Evolutionary conservation across 2,888 invertebrate genomes (phyloP), one percentile per base, ranked within the genome.

Genomic region (Zygogramma bicolorata): DNA sequence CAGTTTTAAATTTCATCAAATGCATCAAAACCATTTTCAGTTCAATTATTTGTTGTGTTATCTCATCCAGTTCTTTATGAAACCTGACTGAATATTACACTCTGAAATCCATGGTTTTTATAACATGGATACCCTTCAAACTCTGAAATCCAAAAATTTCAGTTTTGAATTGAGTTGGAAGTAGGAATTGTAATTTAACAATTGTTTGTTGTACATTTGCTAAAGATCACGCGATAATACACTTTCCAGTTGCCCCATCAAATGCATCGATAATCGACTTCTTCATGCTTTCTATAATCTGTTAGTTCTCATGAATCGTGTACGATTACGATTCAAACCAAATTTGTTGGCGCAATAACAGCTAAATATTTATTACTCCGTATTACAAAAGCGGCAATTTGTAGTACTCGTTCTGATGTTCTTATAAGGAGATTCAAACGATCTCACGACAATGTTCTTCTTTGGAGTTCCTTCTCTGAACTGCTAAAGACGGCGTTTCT

Each of bases 341-440:
- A 46, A 15, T 62, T 34, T 40, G 63, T 29, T 29, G 34, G 27
- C 67, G 62, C 42, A 66, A 20, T 53, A 65, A 68, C 63, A 65
- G 60, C 46, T 31, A 58, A 68, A 68, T 70, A 73, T 71, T 70
- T 75, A 73, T 71, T 67, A 63, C 57, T 66, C 53, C 34, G 22
- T 38, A 20, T 66, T 65, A 71, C 71, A 75, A 73, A 75, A 63
- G 75, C 70, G 66, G 70, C 77, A 77, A 79, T 79, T 79, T 79
- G 79, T 79, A 75, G 65, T 68, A 29, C 74, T 75, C 72, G 77
- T 77, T 74, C 66, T 49, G 65, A 42, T 71, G 75, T 63, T 74
- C 77, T 77, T 77, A 75, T 76, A 77, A 74, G 77, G 76, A 74
- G 75, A 75, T 66, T 68, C 57, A 68, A 63, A 67, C 59, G 63